Evolutionary conservation across 2,113 vertebrate genomes (phyloP), one percentile per base, ranked within the genome.

Genomic region (Microcebus griseorufus): DNA sequence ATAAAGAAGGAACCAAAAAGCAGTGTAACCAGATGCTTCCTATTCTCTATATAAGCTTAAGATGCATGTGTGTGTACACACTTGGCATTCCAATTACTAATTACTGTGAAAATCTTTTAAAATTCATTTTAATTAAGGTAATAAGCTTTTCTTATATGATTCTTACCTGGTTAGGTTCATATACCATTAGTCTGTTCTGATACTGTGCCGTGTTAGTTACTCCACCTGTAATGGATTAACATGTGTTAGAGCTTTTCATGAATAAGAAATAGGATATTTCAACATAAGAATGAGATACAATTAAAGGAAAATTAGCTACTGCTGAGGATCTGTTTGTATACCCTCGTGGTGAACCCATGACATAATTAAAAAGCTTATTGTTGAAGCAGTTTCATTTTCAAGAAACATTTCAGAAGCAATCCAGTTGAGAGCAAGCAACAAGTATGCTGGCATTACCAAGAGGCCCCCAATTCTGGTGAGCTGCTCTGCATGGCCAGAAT

Each of bases 141-240:
- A 88, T 81, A 32, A 88, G 48, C 39, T 96, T 78, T 86, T 96
- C 69, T 62, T 83, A 65, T 42, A 53, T 32, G 83, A 67, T 48
- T 80, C 98, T 97, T 97, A 99, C 99, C 99, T 99, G 99, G 89
- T 99, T 99, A 87, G 99, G 99, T 98, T 99, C 99, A 94, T 99
- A 99, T 20, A 99, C 99, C 99, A 99, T 99, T 96, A 99, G 98
- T 96, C 99, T 99, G 97, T 99, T 99, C 98, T 99, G 99, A 98
- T 99, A 99, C 83, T 99, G 99, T 84, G 99, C 99, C 2, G 99
- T 99, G 98, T 99, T 99, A 94, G 99, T 99, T 96, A 99, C 99
- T 79, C 99, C 99, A 98, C 99, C 99, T 99, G 98, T 9, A 98
- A 99, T 88, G 98, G 93, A 99, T 91, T 97, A 80, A 96, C 94